Evolutionary conservation across 2,888 invertebrate species (phyloP).

Genomic region (Myathropa florea): DNA sequence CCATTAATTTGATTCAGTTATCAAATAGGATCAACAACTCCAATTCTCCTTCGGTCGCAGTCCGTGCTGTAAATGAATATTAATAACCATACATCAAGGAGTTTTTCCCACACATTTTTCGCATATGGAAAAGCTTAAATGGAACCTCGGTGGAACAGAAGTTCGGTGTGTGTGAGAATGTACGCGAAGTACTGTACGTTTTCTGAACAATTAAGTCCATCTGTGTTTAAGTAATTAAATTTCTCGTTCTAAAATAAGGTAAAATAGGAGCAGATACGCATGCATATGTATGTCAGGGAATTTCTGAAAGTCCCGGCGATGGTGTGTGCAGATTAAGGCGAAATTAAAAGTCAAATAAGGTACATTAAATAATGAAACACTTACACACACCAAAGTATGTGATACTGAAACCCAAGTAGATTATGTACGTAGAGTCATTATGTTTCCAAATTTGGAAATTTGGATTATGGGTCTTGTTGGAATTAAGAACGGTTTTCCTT

Average conservation of each 20-base stretch:
- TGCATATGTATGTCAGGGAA: no score
- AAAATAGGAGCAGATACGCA: neutral
- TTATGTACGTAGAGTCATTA: no score
- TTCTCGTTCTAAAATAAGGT: neutral
- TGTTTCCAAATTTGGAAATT: no score
- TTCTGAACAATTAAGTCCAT: slow-evolving; percentile 3
- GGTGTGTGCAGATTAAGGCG: no score
- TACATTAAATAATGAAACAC: no score
- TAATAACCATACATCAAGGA: neutral
- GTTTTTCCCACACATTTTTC: neutral
- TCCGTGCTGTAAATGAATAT: neutral
- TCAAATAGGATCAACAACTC: slow-evolving; percentile 6
- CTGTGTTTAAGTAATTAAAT: neutral
- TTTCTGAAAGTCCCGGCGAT: no score
- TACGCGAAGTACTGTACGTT: neutral
- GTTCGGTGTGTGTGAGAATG: neutral
- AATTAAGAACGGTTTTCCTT: no score
- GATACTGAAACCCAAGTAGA: no score
- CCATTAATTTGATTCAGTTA: slow-evolving; percentile 17
- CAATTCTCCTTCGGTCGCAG: neutral
- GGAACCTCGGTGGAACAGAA: neutral
- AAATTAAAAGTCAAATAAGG: no score
- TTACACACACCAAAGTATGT: no score
- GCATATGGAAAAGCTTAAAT: neutral
- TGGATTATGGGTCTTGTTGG: no score